Percentiles rank a stretch among this genome's conserved stretches.
These are phyloP conservation scores for Scaptomyza reducta DNA, from an alignment of 2,888 invertebrate species.

Conservation along the genomic window DNA sequence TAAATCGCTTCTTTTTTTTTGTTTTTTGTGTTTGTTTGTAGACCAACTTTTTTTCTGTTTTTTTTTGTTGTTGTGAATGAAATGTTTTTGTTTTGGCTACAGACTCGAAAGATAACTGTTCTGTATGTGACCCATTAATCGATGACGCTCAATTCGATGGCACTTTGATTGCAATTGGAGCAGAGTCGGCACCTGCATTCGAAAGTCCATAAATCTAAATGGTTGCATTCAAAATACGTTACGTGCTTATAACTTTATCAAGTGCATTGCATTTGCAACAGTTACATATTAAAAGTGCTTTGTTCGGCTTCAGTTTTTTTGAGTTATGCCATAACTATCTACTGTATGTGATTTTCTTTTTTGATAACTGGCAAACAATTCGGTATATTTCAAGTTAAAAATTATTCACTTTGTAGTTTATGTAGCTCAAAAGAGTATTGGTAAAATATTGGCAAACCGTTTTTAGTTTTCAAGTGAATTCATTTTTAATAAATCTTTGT, in stretches of 20 bases:
- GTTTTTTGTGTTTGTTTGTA: slow-evolving; percentile 11
- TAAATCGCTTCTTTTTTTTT: neutral
- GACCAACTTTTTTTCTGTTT: slow-evolving; percentile 42
- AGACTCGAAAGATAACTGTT: slow-evolving; percentile 37
- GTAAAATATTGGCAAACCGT: too few species aligned
- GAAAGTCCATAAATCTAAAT: neutral
- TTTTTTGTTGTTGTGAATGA: slow-evolving; percentile 22
- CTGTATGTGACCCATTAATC: slow-evolving; percentile 49
- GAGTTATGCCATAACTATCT: neutral
- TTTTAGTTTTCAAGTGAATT: too few species aligned
- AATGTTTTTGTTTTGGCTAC: slow-evolving; percentile 45
- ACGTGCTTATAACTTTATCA: neutral
- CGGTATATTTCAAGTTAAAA: neutral
- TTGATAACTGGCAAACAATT: neutral
- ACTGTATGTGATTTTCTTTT: neutral
- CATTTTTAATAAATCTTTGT: too few species aligned
- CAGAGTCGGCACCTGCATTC: slow-evolving; percentile 3
- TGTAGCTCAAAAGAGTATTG: too few species aligned
- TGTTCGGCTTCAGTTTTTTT: neutral
- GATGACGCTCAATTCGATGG: slow-evolving; percentile 16
- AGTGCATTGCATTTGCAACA: neutral
- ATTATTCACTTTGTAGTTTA: neutral
- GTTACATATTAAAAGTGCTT: neutral
- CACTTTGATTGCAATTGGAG: slow-evolving; percentile 10
- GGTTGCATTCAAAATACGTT: neutral